Percentiles rank a stretch among this genome's conserved stretches.
phyloP scores from a whole-genome alignment of 2,113 vertebrate genomes.

The Brienomyrus brachyistius region DNA sequence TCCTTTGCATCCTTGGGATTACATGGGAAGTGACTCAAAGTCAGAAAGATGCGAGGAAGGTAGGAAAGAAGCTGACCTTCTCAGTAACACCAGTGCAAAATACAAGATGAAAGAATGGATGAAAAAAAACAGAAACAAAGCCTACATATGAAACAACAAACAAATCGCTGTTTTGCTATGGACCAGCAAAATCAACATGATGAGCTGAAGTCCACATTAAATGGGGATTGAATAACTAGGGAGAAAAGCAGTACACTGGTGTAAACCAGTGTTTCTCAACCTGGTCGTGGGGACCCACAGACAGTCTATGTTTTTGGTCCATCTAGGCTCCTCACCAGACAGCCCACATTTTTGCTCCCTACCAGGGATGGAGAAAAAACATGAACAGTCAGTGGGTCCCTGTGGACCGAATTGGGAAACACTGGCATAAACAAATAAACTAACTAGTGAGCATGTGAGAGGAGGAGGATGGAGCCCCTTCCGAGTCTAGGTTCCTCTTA shows the following conservation, averaged over 20 bases:
- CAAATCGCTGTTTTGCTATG: neutral
- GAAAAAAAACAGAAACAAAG: neutral
- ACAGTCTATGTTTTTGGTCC: neutral
- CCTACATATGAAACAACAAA: neutral
- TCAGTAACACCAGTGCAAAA: neutral
- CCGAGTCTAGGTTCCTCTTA: too few species aligned
- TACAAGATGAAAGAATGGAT: neutral
- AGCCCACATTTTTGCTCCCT: neutral
- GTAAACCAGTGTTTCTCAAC: neutral
- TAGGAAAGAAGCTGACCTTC: neutral
- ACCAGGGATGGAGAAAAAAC: neutral
- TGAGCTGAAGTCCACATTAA: neutral
- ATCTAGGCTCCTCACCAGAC: neutral
- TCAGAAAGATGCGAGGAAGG: neutral
- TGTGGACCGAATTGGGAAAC: neutral
- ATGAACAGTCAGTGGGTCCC: neutral
- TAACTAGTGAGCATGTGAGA: neutral
- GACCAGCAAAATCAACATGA: neutral
- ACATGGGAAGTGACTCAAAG: neutral
- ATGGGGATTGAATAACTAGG: neutral
- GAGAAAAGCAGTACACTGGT: neutral
- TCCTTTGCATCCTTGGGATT: neutral
- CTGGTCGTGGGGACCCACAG: neutral
- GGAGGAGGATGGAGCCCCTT: too few species aligned
- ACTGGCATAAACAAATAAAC: neutral